A percentile compares a stretch with the other conserved stretches of the same genome.
Evolutionary conservation across 2,113 vertebrate genomes (phyloP).

Genomic region (Anhinga rufa): DNA sequence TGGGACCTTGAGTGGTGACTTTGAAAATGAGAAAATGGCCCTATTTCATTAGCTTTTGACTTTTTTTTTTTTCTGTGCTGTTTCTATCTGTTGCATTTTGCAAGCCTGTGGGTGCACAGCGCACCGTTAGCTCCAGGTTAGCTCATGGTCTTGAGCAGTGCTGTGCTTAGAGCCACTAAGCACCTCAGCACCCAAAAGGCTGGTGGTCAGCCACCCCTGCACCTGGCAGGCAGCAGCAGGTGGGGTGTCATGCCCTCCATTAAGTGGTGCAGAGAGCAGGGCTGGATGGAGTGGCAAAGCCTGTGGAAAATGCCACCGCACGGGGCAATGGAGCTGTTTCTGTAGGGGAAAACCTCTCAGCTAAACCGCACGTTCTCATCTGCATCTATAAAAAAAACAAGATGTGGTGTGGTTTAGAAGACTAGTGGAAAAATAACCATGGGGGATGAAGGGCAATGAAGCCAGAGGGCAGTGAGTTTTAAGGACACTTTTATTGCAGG

Average conservation of each 20-base stretch:
- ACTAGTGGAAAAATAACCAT: not conserved
- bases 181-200: not conserved
- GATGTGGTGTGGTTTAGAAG: not conserved
- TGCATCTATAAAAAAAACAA: not conserved
- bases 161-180: not conserved
- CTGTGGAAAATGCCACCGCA: not conserved
- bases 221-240: not conserved
- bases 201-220: not conserved
- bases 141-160: not conserved
- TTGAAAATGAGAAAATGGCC: not conserved
- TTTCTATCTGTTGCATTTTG: not conserved
- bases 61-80: not conserved
- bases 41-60: not conserved
- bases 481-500: not conserved
- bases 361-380: not conserved
- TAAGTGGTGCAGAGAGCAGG: too few species aligned
- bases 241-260: too few species aligned
- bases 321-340: not conserved
- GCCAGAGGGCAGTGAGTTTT: not conserved
- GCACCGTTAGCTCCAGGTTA: too few species aligned
- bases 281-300: not conserved
- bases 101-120: not conserved
- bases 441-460: not conserved
- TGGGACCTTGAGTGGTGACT: not conserved
- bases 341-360: not conserved